Conservation (phyloP, 2,113 vertebrate genomes). For the Pholis gunnellus region DNA sequence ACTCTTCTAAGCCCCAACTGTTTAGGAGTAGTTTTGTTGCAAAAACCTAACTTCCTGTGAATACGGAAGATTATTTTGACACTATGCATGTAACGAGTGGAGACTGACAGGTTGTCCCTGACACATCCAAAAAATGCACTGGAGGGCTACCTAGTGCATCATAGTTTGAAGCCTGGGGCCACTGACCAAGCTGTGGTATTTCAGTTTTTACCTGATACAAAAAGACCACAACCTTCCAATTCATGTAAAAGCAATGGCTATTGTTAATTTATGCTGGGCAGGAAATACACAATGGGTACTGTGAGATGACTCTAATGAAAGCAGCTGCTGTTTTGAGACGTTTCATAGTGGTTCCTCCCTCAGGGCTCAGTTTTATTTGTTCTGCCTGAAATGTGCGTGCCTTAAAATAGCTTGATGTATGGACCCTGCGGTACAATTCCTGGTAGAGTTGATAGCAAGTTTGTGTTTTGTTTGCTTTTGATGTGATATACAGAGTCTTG, state of each 20-base stretch:
- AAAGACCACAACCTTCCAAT: not conserved
- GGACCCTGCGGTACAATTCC: constrained; percentile 53
- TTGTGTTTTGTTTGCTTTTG: constrained; percentile 69
- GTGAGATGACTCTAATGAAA: constrained; percentile 9
- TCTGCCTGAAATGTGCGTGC: constrained; percentile 47
- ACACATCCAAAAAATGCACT: not conserved
- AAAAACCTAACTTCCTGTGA: not conserved
- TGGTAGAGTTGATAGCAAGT: constrained; percentile 50
- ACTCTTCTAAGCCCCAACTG: not conserved
- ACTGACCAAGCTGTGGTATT: not conserved
- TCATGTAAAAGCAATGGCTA: not conserved
- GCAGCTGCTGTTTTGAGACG: constrained; percentile 51
- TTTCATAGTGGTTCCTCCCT: constrained; percentile 40
- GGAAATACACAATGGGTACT: constrained; percentile 24
- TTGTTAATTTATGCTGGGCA: constrained; percentile 21
- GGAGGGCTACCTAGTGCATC: not conserved
- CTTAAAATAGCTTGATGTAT: constrained; percentile 74
- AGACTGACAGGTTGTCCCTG: not conserved
- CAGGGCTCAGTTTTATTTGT: constrained; percentile 55
- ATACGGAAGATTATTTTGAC: not conserved
- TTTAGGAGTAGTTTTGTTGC: not conserved
- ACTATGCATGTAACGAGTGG: not conserved
- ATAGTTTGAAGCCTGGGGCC: not conserved
- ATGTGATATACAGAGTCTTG: constrained; percentile 63
- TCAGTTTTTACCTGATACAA: not conserved